Evolutionary conservation across 2,888 invertebrate genomes (phyloP).

Genomic region (Plagodis pulveraria): DNA sequence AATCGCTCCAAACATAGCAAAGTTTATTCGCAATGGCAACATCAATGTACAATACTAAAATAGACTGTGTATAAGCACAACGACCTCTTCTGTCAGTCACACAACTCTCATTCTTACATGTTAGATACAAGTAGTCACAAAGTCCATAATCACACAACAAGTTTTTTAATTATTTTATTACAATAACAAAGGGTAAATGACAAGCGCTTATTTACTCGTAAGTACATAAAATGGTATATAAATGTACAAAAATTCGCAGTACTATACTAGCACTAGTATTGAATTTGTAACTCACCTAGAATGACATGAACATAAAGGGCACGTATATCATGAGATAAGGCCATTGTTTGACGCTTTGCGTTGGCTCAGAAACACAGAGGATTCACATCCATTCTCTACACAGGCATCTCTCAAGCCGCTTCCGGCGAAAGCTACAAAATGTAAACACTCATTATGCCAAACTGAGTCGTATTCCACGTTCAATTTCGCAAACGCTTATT

Average conservation of each 20-base stretch:
- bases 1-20: not conserved
- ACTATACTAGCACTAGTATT: slow-evolving; percentile 43
- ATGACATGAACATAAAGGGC: slow-evolving; percentile 47
- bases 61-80: not conserved
- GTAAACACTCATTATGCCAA: slow-evolving; percentile 74
- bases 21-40: slow-evolving; percentile 1
- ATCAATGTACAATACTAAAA: not conserved
- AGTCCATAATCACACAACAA: slow-evolving; percentile 20
- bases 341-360: slow-evolving; percentile 43
- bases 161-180: not conserved
- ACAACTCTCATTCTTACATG: slow-evolving; percentile 5
- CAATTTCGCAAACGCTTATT: slow-evolving; percentile 27
- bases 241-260: slow-evolving; percentile 51
- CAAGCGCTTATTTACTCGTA: too few species aligned
- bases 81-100: slow-evolving; percentile 11
- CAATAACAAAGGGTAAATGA: not conserved
- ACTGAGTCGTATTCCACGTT: slow-evolving; percentile 50
- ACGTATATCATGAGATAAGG: slow-evolving; percentile 48
- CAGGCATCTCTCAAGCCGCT: slow-evolving; percentile 67
- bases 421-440: slow-evolving; percentile 77
- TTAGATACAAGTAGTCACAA: slow-evolving; percentile 58
- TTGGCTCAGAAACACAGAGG: slow-evolving; percentile 19
- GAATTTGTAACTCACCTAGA: slow-evolving; percentile 64
- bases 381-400: slow-evolving; percentile 50
- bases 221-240: not conserved